Percentiles rank a stretch among this genome's conserved stretches.
Evolutionary conservation across 2,113 vertebrate species (phyloP).

Genomic region (Columba janthina): DNA sequence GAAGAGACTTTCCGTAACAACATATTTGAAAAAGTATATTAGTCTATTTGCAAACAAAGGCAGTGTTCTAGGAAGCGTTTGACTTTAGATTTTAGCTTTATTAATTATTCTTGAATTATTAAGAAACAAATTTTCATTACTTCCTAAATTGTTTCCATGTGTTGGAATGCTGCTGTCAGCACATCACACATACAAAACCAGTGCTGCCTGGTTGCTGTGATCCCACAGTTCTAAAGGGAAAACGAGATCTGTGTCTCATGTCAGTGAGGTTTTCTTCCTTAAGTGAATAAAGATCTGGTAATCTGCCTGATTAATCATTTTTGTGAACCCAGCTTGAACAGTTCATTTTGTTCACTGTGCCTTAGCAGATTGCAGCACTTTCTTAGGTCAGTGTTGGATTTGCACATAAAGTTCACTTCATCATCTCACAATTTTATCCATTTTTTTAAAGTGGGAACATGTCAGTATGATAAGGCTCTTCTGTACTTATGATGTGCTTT

Average conservation of each 20-base stretch:
- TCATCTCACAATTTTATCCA: neutral
- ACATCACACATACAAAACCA: neutral
- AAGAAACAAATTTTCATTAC: neutral
- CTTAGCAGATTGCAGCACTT: neutral
- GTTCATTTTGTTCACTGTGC: neutral
- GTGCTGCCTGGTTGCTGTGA: neutral
- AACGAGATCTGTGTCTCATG: neutral
- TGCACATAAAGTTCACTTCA: neutral
- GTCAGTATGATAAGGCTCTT: neutral
- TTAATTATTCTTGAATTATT: neutral
- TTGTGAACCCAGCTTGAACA: neutral
- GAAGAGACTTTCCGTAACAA: neutral
- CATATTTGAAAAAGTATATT: neutral
- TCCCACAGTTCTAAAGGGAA: neutral
- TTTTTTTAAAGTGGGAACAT: conserved; percentile 3
- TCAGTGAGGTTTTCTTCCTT: neutral
- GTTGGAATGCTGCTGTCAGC: neutral
- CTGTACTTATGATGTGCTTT: conserved; percentile 53
- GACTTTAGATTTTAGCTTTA: neutral
- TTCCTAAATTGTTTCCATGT: neutral
- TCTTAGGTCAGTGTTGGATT: neutral
- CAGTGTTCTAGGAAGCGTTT: neutral
- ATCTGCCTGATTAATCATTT: neutral
- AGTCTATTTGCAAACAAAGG: neutral
- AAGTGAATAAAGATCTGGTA: neutral